Evolutionary conservation across 2,888 invertebrate species (phyloP).

Genomic region (Camponotus fellah): DNA sequence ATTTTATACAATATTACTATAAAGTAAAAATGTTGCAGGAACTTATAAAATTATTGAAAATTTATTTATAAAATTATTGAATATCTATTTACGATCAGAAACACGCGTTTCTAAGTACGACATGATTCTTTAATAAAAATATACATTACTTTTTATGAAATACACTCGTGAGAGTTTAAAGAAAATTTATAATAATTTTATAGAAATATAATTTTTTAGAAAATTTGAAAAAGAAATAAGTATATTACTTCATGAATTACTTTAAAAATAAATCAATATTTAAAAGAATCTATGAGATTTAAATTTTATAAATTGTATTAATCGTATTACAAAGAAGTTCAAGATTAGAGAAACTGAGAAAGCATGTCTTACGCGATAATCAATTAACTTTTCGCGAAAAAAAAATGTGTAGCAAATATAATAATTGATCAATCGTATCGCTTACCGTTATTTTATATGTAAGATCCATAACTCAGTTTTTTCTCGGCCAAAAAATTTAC

Average conservation of each 20-base stretch:
- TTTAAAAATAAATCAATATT: neutral
- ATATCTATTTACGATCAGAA: neutral
- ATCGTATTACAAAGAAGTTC: neutral
- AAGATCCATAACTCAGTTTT: neutral
- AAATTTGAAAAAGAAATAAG: neutral
- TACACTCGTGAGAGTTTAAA: neutral
- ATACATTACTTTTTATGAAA: neutral
- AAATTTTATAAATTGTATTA: neutral
- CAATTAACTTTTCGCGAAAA: neutral
- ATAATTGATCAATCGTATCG: neutral
- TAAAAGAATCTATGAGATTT: neutral
- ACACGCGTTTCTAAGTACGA: neutral
- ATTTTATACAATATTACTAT: conserved; percentile 7
- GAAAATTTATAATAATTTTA: neutral
- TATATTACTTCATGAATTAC: neutral
- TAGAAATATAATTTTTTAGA: neutral
- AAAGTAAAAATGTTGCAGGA: neutral
- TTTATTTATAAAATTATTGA: neutral
- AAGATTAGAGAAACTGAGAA: neutral
- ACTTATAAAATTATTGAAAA: neutral
- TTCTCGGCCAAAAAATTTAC: neutral
- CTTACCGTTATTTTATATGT: neutral
- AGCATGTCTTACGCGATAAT: neutral
- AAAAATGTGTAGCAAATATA: neutral
- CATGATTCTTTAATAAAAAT: neutral